Base-by-base conservation (phyloP, 2,797 vertebrate species). In the Choloepus didactylus region DNA sequence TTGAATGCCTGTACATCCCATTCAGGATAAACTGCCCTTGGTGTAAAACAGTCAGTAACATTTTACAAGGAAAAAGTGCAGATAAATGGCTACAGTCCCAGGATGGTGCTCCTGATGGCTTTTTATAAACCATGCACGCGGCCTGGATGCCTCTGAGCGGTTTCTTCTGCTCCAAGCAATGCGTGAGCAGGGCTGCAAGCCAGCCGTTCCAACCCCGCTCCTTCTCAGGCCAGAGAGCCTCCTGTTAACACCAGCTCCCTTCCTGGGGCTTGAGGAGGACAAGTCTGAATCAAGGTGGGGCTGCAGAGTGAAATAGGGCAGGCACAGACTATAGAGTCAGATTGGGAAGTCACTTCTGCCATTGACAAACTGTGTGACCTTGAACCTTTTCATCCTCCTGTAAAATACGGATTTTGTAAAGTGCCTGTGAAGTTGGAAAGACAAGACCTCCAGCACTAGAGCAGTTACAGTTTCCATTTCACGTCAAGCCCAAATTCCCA, bases 11-110 rank as follows among this genome's bases (percentile, higher is more conserved):
- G 93, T 80, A 92, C 94, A 95, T 86, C 95, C 96, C 95, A 84
- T 95, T 98, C 95, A 93, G 95, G 95, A 97, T 97, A 97, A 97
- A 98, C 96, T 96, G 97, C 95, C 97, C 97, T 97, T 96, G 91
- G 96, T 96, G 89, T 97, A 96, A 97, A 98, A 96, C 96, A 98
- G 96, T 98, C 97, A 97, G 97, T 97, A 97, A 97, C 97, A 95
- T 97, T 98, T 98, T 97, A 97, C 94, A 97, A 97, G 97, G 96
- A n/a, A 97, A 97, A 97, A 96, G 96, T 94, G 95, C 18, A 0
- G 81, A 97, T 95, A 97, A 97, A 97, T 95, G 96, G 91, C 96
- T 95, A 87, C 95, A 94, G 94, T 96, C 96, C 97, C 97, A 94
- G 95, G 95, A 95, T 23, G 1, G 93, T 90, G 73, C 94, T 96